phyloP scores from a whole-genome alignment of 1,140 invertebrate genomes.

The Protaetia brevitarsis region DNA sequence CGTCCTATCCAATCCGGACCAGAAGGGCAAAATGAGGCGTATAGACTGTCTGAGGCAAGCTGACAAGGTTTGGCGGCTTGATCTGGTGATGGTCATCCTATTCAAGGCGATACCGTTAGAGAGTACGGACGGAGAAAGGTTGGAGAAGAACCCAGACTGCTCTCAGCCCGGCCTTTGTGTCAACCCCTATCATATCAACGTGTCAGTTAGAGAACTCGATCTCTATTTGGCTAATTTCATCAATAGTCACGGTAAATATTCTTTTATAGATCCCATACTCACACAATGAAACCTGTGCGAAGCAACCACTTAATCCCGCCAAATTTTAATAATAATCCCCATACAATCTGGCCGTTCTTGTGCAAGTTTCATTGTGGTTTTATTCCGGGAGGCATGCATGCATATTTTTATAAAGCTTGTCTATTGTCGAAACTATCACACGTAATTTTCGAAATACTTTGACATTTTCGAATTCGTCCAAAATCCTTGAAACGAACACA shows the following conservation, averaged over 20 bases:
- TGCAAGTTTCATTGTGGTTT: no score
- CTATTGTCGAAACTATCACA: no score
- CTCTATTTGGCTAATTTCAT: constrained; percentile 99
- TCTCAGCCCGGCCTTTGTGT: constrained; percentile 95
- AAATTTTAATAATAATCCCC: no score
- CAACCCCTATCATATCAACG: constrained; percentile 99
- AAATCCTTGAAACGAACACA: no score
- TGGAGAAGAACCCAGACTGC: constrained; percentile 97
- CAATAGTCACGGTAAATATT: constrained; percentile 87
- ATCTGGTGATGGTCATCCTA: constrained; percentile 99
- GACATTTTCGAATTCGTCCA: not conserved
- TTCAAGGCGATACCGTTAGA: constrained; percentile 99
- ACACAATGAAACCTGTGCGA: no score
- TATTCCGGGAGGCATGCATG: no score
- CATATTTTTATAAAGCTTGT: no score
- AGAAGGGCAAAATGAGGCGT: constrained; percentile 99
- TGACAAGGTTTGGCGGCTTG: constrained; percentile 98
- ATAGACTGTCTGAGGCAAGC: constrained; percentile 99
- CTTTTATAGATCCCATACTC: not conserved
- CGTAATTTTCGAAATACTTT: no score
- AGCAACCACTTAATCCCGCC: no score
- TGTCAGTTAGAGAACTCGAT: constrained; percentile 96
- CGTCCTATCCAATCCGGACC: constrained; percentile 97
- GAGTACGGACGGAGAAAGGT: constrained; percentile 96
- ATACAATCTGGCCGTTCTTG: no score